Evolutionary conservation across 2,888 invertebrate genomes (phyloP).

Genomic region (Macroteleia sp.): DNA sequence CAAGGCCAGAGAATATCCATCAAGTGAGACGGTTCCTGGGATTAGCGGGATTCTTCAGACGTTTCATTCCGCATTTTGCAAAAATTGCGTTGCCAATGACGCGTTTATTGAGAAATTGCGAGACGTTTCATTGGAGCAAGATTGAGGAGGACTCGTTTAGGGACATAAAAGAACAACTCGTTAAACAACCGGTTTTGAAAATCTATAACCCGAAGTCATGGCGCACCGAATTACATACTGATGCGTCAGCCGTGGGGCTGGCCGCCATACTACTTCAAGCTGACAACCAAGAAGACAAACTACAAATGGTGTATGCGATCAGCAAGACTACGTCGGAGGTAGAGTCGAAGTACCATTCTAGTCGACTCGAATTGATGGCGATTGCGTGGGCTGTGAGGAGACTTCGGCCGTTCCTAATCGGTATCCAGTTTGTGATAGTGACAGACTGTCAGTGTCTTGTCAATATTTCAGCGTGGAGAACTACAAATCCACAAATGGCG

Average conservation of each 20-base stretch:
- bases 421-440: constrained; percentile 60
- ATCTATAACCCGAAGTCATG: background rate
- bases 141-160: background rate
- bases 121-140: background rate
- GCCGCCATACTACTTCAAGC: no score
- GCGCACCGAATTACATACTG: constrained; percentile 10
- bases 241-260: background rate
- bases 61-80: background rate
- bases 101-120: background rate
- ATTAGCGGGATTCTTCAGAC: background rate
- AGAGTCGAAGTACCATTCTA: constrained; percentile 69
- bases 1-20: background rate
- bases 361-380: constrained; percentile 67
- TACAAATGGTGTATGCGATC: no score
- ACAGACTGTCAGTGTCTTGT: constrained; percentile 69
- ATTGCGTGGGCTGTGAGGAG: constrained; percentile 23
- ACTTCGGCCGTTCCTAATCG: constrained; percentile 59
- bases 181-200: background rate
- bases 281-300: no score
- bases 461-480: constrained; percentile 61
- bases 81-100: background rate
- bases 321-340: no score
- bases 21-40: background rate
- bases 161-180: background rate
- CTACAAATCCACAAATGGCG: constrained; percentile 63